phyloP scores from a whole-genome alignment of 1,140 invertebrate genomes.

The Pseudobourletiella spinata region DNA sequence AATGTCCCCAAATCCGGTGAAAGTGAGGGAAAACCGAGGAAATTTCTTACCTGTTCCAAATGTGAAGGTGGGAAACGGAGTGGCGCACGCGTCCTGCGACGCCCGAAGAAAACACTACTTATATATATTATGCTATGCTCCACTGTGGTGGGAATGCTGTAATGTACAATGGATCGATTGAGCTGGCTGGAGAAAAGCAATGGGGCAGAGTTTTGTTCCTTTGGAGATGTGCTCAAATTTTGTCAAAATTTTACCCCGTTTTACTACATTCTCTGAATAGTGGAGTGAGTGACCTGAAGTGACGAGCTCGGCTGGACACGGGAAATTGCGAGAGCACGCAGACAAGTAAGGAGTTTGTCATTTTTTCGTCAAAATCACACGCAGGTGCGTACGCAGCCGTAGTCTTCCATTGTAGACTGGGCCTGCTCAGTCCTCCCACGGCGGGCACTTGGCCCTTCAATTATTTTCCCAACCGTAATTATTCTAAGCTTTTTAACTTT shows the following conservation, averaged over 20 bases:
- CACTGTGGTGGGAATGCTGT: background rate
- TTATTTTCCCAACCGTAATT: background rate
- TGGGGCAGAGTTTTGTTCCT: too few relatives aligned
- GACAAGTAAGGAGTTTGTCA: constrained; percentile 29
- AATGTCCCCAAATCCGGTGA: background rate
- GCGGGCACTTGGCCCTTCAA: constrained; percentile 15
- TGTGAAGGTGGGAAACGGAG: too few relatives aligned
- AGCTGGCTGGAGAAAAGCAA: background rate
- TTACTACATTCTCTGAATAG: too few relatives aligned
- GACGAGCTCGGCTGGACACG: background rate
- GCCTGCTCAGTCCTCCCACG: constrained; percentile 54
- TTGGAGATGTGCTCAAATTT: background rate
- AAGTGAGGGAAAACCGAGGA: background rate
- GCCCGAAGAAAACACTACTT: background rate
- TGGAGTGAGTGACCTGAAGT: background rate
- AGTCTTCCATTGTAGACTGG: constrained; percentile 68
- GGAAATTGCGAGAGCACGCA: constrained; percentile 1
- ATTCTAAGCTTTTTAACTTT: background rate
- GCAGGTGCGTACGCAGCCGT: constrained; percentile 85
- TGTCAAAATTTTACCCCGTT: too few relatives aligned
- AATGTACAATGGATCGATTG: background rate
- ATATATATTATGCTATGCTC: too few relatives aligned
- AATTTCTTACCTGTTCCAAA: too few relatives aligned
- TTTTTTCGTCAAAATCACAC: constrained; percentile 48
- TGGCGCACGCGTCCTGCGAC: background rate